phyloP scores from a whole-genome alignment of 2,888 invertebrate genomes.

The Zaprionus bogoriensis region DNA sequence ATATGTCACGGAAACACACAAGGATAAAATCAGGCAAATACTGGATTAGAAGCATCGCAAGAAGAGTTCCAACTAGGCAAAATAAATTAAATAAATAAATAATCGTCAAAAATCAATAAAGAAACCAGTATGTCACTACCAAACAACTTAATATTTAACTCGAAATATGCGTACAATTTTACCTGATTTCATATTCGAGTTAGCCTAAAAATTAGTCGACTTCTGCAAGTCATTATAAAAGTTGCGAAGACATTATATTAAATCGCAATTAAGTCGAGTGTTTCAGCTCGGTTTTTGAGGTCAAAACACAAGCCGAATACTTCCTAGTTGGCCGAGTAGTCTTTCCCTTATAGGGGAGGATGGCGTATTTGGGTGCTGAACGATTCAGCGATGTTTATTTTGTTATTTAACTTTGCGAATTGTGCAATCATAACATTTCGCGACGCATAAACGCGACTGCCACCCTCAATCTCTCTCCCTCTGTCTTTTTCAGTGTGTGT shows the following conservation, averaged over 20 bases:
- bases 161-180: not conserved
- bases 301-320: not conserved
- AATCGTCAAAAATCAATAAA: no score
- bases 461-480: not conserved
- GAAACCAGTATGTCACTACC: no score
- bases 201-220: not conserved
- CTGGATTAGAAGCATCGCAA: no score
- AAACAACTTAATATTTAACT: no score
- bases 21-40: no score
- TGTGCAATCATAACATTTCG: conserved; percentile 9
- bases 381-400: not conserved
- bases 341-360: no score
- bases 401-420: conserved; percentile 1
- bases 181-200: not conserved
- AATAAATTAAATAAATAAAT: no score
- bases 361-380: no score
- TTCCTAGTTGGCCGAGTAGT: no score
- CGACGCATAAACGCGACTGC: conserved; percentile 41
- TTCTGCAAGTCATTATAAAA: not conserved
- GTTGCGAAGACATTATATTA: not conserved
- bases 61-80: no score
- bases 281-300: not conserved
- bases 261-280: not conserved
- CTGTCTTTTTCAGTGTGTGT: conserved; percentile 26
- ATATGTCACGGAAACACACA: no score